Percentiles rank a stretch among this genome's conserved stretches.
These are phyloP conservation scores for Mechanitis mazaeus DNA, from an alignment of 2,888 invertebrate species.

Conservation along the genomic window DNA sequence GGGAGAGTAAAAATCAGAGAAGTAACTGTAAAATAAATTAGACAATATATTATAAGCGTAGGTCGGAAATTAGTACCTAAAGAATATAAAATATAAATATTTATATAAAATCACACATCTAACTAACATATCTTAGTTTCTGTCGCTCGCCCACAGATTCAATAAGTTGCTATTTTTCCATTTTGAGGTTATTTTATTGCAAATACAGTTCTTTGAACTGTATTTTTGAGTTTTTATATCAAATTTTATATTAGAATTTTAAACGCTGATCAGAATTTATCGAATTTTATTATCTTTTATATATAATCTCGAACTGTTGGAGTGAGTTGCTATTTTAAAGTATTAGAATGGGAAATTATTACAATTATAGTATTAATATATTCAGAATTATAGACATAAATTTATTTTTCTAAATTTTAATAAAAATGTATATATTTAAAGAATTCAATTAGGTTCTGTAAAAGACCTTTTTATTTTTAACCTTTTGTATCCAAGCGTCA, in stretches of 20 bases:
- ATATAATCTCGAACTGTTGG: too few relatives aligned
- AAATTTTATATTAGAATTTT: not conserved
- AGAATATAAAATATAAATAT: conserved; percentile 32
- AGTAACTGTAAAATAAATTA: conserved; percentile 1
- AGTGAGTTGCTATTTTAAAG: too few relatives aligned
- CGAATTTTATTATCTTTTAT: too few relatives aligned
- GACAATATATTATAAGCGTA: conserved; percentile 12
- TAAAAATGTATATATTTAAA: too few relatives aligned
- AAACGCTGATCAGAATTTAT: too few relatives aligned
- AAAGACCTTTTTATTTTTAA: too few relatives aligned
- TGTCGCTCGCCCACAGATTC: conserved; percentile 43
- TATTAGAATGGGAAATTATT: too few relatives aligned
- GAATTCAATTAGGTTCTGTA: too few relatives aligned
- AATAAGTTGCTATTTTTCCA: conserved; percentile 39
- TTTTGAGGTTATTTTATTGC: conserved; percentile 43
- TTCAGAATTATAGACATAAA: too few relatives aligned
- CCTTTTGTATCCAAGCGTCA: too few relatives aligned
- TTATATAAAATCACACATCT: conserved; percentile 44
- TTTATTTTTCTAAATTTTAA: too few relatives aligned
- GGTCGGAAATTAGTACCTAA: conserved; percentile 19
- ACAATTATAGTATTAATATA: too few relatives aligned
- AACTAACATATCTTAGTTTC: conserved; percentile 53
- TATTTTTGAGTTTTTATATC: conserved; percentile 3
- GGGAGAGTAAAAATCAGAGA: not conserved
- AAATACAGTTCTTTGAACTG: conserved; percentile 40